phyloP scores from a whole-genome alignment of 2,888 invertebrate genomes.

The Idaea aversata region DNA sequence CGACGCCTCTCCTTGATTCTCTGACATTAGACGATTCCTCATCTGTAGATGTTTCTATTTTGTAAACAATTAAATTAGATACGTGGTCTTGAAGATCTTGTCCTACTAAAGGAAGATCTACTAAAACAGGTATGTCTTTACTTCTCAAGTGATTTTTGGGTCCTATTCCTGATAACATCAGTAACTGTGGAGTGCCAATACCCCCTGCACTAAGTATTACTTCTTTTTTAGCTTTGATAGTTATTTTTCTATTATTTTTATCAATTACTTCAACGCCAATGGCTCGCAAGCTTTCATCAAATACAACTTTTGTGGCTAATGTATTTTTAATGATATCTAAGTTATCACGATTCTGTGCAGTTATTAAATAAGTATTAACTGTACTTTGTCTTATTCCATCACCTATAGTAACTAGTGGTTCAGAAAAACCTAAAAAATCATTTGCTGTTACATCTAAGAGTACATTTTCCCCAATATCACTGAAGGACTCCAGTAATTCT shows the following conservation, averaged over 20 bases:
- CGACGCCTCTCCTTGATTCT: not conserved
- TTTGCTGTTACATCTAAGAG: conserved; percentile 54
- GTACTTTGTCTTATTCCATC: conserved; percentile 47
- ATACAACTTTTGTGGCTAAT: conserved; percentile 69
- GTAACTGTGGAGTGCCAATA: conserved; percentile 71
- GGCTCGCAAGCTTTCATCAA: conserved; percentile 58
- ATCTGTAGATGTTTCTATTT: not conserved
- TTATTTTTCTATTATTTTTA: conserved; percentile 30
- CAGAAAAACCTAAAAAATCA: conserved; percentile 64
- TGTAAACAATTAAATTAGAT: not conserved
- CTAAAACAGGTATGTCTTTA: conserved; percentile 52
- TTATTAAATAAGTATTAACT: conserved; percentile 13
- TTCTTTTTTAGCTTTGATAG: conserved; percentile 54
- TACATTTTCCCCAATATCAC: conserved; percentile 57
- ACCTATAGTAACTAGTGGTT: conserved; percentile 60
- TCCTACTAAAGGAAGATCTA: conserved; percentile 71
- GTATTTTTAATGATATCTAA: conserved; percentile 66
- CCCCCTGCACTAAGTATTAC: conserved; percentile 71
- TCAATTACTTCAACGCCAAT: conserved; percentile 58
- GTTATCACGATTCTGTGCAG: conserved; percentile 15
- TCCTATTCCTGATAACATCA: conserved; percentile 77
- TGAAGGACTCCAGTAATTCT: conserved; percentile 49
- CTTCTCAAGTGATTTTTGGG: conserved; percentile 54
- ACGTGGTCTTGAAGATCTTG: conserved; percentile 77
- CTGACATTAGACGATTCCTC: not conserved